phyloP scores from a whole-genome alignment of 2,797 vertebrate genomes.

The Ibycter americanus region DNA sequence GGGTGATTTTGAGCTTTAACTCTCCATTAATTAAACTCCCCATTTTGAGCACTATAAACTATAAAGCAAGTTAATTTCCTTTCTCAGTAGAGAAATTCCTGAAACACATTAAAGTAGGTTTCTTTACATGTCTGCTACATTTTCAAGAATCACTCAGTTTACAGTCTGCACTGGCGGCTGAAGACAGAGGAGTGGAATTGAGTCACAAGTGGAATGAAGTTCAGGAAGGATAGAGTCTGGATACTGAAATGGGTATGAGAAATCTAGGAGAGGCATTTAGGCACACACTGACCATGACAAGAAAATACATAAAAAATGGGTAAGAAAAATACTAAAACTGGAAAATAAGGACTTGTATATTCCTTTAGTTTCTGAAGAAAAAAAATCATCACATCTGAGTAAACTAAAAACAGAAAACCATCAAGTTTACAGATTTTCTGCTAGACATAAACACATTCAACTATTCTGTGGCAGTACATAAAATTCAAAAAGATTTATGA shows the following conservation, averaged over 20 bases:
- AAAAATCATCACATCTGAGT: neutral
- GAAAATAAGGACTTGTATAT: neutral
- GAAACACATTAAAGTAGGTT: neutral
- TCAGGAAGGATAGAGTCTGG: neutral
- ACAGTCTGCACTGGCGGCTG: neutral
- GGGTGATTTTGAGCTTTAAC: neutral
- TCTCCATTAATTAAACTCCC: neutral
- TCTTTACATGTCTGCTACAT: neutral
- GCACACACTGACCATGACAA: neutral
- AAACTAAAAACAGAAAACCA: neutral
- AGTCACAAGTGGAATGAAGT: neutral
- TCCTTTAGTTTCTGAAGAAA: neutral
- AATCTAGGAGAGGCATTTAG: neutral
- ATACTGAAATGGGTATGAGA: neutral
- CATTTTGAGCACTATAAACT: neutral
- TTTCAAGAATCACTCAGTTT: neutral
- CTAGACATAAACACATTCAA: neutral
- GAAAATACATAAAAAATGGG: neutral
- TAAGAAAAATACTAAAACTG: neutral
- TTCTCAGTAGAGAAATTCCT: neutral
- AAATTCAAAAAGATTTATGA: neutral
- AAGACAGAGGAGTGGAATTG: neutral
- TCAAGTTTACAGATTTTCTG: neutral
- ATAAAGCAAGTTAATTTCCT: neutral
- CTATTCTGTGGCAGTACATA: neutral